A percentile compares a stretch with the other conserved stretches of the same genome.
These are phyloP conservation scores for Hyles vespertilio DNA, from an alignment of 1,140 invertebrate genomes.

Conservation along the genomic window DNA sequence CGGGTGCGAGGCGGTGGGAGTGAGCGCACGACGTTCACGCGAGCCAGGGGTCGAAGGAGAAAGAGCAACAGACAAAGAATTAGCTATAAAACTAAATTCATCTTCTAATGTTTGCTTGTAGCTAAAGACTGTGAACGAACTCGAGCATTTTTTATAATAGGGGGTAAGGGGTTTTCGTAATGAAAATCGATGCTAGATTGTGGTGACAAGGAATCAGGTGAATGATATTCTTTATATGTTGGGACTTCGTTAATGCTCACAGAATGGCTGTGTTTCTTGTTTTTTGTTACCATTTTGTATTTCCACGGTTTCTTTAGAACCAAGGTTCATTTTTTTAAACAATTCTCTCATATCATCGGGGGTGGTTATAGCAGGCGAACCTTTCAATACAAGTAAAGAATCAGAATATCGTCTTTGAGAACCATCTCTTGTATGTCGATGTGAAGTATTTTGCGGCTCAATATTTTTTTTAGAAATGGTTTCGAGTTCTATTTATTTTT, in stretches of 20 bases:
- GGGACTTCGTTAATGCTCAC: slow-evolving; percentile 51
- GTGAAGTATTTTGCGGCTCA: too few species aligned
- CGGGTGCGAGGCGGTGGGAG: slow-evolving; percentile 51
- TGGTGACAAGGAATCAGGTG: slow-evolving; percentile 37
- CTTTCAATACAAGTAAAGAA: slow-evolving; percentile 29
- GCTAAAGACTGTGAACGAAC: slow-evolving; percentile 44
- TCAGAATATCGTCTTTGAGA: slow-evolving; percentile 37
- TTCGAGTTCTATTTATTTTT: too few species aligned
- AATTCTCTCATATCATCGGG: slow-evolving; percentile 27
- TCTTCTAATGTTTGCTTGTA: slow-evolving; percentile 47
- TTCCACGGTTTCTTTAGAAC: slow-evolving; percentile 9
- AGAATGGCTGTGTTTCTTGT: slow-evolving; percentile 26
- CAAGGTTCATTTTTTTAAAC: slow-evolving; percentile 37
- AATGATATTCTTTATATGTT: slow-evolving; percentile 47
- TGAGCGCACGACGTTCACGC: slow-evolving; percentile 50
- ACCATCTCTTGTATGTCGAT: too few species aligned
- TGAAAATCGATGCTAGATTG: slow-evolving; percentile 39
- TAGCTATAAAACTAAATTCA: slow-evolving; percentile 63
- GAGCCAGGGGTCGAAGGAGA: slow-evolving; percentile 63
- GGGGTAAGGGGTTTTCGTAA: slow-evolving; percentile 44
- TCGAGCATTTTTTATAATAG: slow-evolving; percentile 60
- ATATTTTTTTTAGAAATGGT: too few species aligned
- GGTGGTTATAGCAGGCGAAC: slow-evolving; percentile 16
- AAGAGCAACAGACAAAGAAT: slow-evolving; percentile 69
- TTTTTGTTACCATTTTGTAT: slow-evolving; percentile 6